Percentiles rank a stretch among this genome's conserved stretches.
These are phyloP conservation scores for Aphidius colemani DNA, from an alignment of 2,888 invertebrate species.

Conservation along the genomic window DNA sequence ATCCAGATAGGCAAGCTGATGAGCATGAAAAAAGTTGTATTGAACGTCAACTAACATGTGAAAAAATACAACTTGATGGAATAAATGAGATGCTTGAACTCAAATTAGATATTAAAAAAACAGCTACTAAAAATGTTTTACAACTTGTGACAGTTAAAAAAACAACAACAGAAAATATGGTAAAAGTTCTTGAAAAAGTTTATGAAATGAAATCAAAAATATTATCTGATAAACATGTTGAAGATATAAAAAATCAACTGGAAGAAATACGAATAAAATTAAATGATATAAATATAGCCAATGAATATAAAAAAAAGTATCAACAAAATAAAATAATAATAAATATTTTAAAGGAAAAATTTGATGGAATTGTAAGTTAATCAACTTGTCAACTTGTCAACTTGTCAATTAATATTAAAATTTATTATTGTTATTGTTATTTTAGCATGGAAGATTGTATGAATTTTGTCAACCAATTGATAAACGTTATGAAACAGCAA, in stretches of 20 bases:
- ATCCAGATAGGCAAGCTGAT: too few relatives aligned
- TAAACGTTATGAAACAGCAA: constrained; percentile 92
- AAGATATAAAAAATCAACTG: too few relatives aligned
- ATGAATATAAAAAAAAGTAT: too few relatives aligned
- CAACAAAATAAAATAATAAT: too few relatives aligned
- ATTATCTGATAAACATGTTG: not conserved
- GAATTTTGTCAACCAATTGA: constrained; percentile 97
- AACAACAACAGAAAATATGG: not conserved
- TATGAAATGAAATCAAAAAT: not conserved
- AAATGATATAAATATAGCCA: too few relatives aligned
- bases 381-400: too few relatives aligned
- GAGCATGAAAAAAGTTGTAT: too few relatives aligned
- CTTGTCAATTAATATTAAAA: too few relatives aligned
- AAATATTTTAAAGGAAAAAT: too few relatives aligned
- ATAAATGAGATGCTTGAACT: not conserved
- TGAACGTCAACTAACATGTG: not conserved
- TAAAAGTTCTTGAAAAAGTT: not conserved
- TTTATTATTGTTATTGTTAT: too few relatives aligned
- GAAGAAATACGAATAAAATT: too few relatives aligned
- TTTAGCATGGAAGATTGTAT: constrained; percentile 88
- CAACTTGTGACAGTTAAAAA: not conserved
- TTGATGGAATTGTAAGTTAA: constrained; percentile 8
- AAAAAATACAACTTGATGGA: not conserved
- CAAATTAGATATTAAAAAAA: not conserved
- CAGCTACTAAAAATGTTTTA: not conserved